Evolutionary conservation across 2,797 vertebrate species (phyloP).

Genomic region (Apogon talboti): DNA sequence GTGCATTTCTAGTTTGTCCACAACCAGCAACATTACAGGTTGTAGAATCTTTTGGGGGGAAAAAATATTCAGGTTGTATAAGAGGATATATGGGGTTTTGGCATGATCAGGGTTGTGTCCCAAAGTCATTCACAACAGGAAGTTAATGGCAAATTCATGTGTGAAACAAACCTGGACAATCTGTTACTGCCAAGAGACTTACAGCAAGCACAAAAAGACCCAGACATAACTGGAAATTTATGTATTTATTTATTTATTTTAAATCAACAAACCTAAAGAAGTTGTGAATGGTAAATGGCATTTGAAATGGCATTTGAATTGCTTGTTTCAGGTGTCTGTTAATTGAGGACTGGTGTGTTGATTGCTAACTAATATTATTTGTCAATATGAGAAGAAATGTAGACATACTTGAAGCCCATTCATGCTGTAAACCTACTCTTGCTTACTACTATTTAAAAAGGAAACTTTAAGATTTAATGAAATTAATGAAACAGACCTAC

Average conservation of each 20-base stretch:
- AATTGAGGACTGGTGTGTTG: not conserved
- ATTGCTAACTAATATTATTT: no score
- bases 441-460: no score
- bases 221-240: not conserved
- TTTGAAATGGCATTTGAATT: not conserved
- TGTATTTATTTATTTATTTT: not conserved
- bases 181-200: conserved; percentile 24
- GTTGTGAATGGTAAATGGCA: not conserved
- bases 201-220: conserved; percentile 8
- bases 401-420: no score
- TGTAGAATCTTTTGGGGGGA: not conserved
- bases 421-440: no score
- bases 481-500: no score
- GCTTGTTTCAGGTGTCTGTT: not conserved
- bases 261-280: conserved; percentile 5
- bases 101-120: not conserved
- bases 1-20: not conserved
- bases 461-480: no score
- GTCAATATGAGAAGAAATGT: no score
- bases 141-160: conserved; percentile 7
- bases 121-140: conserved; percentile 5
- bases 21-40: not conserved
- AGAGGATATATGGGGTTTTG: not conserved
- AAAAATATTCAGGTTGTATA: not conserved
- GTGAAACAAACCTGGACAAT: conserved; percentile 26